These are phyloP conservation scores for Sminthopsis crassicaudata DNA, from an alignment of 2,113 vertebrate species.

Conservation along the genomic window DNA sequence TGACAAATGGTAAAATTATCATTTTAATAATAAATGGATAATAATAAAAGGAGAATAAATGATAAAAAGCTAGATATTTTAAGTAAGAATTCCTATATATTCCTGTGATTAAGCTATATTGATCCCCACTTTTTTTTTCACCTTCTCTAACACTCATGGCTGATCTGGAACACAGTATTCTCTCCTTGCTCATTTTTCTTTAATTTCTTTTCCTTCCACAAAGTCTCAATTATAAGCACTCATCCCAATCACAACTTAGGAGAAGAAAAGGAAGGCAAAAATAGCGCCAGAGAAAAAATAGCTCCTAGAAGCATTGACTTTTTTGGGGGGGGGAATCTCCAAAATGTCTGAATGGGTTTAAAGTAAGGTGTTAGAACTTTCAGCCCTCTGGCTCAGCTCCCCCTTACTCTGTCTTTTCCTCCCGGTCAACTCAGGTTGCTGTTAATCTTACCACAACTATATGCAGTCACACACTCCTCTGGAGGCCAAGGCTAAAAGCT, in stretches of 20 bases:
- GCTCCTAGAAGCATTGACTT: not conserved
- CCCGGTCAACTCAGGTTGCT: not conserved
- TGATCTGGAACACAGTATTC: not conserved
- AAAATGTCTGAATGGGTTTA: not conserved
- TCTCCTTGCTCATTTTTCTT: not conserved
- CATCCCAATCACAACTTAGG: not conserved
- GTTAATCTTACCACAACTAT: not conserved
- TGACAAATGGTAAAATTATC: no score
- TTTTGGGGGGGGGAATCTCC: not conserved
- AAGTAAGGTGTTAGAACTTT: not conserved
- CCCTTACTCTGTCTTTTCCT: not conserved
- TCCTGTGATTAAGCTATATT: not conserved
- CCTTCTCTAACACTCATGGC: not conserved
- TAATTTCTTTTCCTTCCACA: not conserved
- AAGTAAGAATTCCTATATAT: not conserved
- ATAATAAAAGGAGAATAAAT: not conserved
- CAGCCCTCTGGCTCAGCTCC: not conserved
- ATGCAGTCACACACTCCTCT: not conserved
- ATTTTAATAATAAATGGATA: no score
- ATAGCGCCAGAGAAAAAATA: not conserved
- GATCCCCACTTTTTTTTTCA: not conserved
- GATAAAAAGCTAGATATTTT: not conserved
- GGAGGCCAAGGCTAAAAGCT: not conserved
- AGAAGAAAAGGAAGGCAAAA: not conserved
- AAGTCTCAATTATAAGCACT: not conserved